Evolutionary conservation across 2,888 invertebrate genomes (phyloP), one percentile per base, ranked within the genome.

Genomic region (Drosophila bunnanda): DNA sequence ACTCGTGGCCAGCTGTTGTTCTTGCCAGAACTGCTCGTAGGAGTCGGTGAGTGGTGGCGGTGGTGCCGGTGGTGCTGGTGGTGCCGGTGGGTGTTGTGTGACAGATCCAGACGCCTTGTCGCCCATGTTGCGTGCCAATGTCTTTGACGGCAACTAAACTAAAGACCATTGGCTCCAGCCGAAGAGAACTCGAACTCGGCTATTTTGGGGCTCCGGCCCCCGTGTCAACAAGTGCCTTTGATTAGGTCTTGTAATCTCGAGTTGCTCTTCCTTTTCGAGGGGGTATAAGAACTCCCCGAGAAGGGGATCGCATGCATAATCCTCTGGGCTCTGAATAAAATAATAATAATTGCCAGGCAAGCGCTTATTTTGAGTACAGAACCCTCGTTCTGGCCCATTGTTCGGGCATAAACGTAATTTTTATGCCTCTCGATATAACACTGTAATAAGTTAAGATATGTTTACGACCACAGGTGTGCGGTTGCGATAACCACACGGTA

Each of bases 61-160:
- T 46, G n/a, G n/a, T n/a, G n/a, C n/a, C n/a, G n/a, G n/a, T n/a
- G n/a, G n/a, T n/a, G n/a, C n/a, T n/a, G n/a, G n/a, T n/a, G n/a
- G n/a, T n/a, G n/a, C n/a, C n/a, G 65, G 8, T 54, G 64, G 8
- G 39, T 58, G 10, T 57, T 52, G 15, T 65, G 44, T 50, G 20
- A 39, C 44, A 25, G 32, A 69, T 59, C 68, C 74, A 82, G 82
- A 82, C 86, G 71, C 71, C 59, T 71, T 74, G 88, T 84, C 83
- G 81, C 88, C 83, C 83, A 88, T 86, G 57, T 75, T 64, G 70
- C 67, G 77, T 77, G 83, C 59, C 78, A 82, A 69, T 77, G 74
- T 54, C 71, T 50, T 52, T 64, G 28, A 22, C 2, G 75, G 57
- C 66, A 83, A 82, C 77, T 65, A 68, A 56, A 68, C 67, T 69